Evolutionary conservation across 2,113 vertebrate species (phyloP), one percentile per base, ranked within the genome.

Genomic region (Pachypanchax playfairii): DNA sequence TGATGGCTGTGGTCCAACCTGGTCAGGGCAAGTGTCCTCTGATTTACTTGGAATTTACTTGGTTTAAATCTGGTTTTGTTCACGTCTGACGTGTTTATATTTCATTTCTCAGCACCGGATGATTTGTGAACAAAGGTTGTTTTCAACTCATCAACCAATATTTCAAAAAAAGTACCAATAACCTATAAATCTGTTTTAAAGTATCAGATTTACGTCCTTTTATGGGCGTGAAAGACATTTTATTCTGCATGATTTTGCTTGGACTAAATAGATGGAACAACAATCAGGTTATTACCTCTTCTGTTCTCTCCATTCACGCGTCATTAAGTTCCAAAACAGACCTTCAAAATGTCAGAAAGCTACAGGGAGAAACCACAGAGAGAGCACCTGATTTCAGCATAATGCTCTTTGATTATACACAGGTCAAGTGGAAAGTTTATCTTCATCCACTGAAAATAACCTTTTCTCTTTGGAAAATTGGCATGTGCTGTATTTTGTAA

Each of bases 311-410:
- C 68, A 62, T 76, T 75, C 75, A 78, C 58, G 66, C 64, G 65
- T 72, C 77, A 70, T 74, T 65, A 77, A 72, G 64, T 73, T 46
- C 76, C 53, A 75, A 78, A 66, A 71, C 59, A 57, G 63, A 48
- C 62, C 79, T 79, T 73, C 66, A 76, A 82, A 86, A 87, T 86
- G 87, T 85, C 84, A 87, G 39, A 65, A 76, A 77, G 71, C 85
- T 81, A 69, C 77, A 73, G 54, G 82, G 47, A 66, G 46, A 68
- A 75, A 77, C 42, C 55, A 71, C 81, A 79, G 52, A 69, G 25
- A 62, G 46, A 76, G n/a, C n/a, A 81, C 68, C 68, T 65, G 57
- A 48, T 79, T 82, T 75, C 60, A 74, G 74, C 70, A 73, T 80
- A 52, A 55, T 72, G 66, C 72, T 70, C 55, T 73, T 77, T 79